These are phyloP conservation scores for Sepiola atlantica DNA, from an alignment of 2,888 invertebrate genomes.

Conservation along the genomic window DNA sequence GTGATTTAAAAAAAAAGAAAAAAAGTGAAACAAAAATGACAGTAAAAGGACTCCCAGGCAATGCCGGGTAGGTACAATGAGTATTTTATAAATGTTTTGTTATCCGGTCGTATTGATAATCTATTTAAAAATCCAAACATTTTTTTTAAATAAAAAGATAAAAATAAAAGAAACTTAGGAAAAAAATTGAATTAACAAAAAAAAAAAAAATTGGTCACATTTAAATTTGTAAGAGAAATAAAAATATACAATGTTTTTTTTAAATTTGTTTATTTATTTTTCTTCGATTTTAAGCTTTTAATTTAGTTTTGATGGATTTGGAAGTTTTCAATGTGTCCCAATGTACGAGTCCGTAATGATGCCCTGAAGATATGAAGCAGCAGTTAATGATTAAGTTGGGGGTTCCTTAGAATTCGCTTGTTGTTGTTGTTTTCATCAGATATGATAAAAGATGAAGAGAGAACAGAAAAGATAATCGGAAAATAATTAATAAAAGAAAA, in stretches of 20 bases:
- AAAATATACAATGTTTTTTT: neutral
- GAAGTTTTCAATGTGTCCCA: neutral
- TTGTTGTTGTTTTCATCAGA: neutral
- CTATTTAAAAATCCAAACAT: neutral
- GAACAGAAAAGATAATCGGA: neutral
- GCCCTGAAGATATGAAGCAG: neutral
- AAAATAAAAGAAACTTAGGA: neutral
- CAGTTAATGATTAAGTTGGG: neutral
- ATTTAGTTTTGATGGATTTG: constrained; percentile 32
- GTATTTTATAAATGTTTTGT: neutral
- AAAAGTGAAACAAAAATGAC: too few relatives aligned
- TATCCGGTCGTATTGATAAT: neutral
- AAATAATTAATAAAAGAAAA: too few relatives aligned
- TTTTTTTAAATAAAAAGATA: neutral
- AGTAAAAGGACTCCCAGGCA: too few relatives aligned
- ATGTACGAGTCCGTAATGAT: neutral
- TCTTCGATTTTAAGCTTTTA: neutral
- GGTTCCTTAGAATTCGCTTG: too few relatives aligned
- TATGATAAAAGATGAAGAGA: neutral
- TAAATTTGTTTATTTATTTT: too few relatives aligned
- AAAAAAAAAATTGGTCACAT: neutral
- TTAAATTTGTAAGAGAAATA: neutral
- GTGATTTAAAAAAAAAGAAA: too few relatives aligned
- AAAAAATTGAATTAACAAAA: neutral
- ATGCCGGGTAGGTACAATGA: neutral